phyloP scores from a whole-genome alignment of 2,888 invertebrate genomes.

The Sminthurides aquaticus region DNA sequence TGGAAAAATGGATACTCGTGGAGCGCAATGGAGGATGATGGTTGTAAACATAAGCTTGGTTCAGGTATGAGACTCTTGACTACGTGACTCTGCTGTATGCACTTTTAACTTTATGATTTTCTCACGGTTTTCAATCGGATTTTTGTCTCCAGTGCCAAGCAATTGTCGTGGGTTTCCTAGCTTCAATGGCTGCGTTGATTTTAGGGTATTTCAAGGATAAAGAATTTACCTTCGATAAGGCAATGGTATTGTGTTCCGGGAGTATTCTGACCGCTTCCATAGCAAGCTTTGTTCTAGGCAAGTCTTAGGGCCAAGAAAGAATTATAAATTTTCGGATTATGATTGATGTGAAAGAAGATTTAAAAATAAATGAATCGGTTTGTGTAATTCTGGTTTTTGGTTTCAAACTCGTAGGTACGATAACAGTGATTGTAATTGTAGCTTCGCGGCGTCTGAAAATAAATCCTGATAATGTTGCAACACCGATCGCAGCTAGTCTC shows the following conservation, averaged over 20 bases:
- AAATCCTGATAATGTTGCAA: conserved; percentile 55
- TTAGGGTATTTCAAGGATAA: conserved; percentile 79
- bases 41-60: too few species aligned
- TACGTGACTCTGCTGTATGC: too few species aligned
- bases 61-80: too few species aligned
- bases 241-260: conserved; percentile 72
- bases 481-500: neutral
- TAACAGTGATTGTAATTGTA: conserved; percentile 79
- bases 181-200: conserved; percentile 71
- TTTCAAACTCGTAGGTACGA: conserved; percentile 54
- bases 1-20: neutral
- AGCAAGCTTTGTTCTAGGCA: conserved; percentile 79
- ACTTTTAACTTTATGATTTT: too few species aligned
- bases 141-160: conserved; percentile 66
- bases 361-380: too few species aligned
- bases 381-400: too few species aligned
- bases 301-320: too few species aligned
- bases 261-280: conserved; percentile 65
- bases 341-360: too few species aligned
- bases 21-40: too few species aligned
- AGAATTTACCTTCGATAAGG: conserved; percentile 67
- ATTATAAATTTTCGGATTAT: too few species aligned
- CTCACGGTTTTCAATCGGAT: too few species aligned
- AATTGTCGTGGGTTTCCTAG: conserved; percentile 74
- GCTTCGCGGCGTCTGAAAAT: conserved; percentile 68